These are phyloP conservation scores for Gopherus evgoodei DNA, from an alignment of 2,113 vertebrate species.

Conservation along the genomic window DNA sequence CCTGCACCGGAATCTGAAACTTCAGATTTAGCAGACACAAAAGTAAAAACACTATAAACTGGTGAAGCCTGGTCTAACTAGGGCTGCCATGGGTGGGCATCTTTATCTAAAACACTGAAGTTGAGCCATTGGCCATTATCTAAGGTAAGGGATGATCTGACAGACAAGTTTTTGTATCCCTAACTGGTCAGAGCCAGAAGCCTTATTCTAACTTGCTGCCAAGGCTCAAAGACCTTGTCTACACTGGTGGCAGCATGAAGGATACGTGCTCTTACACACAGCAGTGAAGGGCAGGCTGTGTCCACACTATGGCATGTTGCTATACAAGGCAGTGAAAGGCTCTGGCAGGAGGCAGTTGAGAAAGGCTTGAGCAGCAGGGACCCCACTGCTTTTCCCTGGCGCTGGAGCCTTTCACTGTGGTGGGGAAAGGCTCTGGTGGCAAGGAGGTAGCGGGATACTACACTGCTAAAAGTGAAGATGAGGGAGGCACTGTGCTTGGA, in stretches of 20 bases:
- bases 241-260: background rate
- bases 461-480: background rate
- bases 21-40: background rate
- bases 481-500: background rate
- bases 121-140: background rate
- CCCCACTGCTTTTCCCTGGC: background rate
- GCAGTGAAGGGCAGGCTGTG: background rate
- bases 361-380: background rate
- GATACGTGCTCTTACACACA: background rate
- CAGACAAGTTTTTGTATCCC: background rate
- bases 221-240: background rate
- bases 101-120: background rate
- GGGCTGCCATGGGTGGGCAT: background rate
- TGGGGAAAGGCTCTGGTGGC: background rate
- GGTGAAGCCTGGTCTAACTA: rapidly evolving
- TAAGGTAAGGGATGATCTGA: background rate
- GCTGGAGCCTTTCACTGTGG: background rate
- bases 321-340: background rate
- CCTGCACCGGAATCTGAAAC: background rate
- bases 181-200: background rate
- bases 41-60: background rate
- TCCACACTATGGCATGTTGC: background rate
- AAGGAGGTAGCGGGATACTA: background rate
- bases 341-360: background rate
- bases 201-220: background rate